A percentile compares a stretch with the other conserved stretches of the same genome.
phyloP scores from a whole-genome alignment of 2,888 invertebrate genomes.

The Euspilapteryx auroguttella region DNA sequence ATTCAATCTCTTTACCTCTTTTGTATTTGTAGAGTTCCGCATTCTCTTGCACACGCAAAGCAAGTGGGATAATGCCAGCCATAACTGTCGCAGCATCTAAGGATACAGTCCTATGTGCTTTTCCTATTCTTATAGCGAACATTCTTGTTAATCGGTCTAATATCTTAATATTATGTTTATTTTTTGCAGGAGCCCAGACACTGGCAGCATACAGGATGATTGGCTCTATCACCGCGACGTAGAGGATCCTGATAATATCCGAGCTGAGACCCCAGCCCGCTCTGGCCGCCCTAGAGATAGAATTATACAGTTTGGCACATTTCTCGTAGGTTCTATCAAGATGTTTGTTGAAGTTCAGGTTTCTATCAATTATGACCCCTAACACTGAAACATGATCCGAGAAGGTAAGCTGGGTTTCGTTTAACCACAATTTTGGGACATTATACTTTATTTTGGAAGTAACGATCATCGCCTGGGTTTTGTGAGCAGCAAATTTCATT shows the following conservation, averaged over 20 bases:
- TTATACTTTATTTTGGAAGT: constrained; percentile 3
- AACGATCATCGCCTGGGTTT: constrained; percentile 1
- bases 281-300: not conserved
- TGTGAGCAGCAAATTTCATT: constrained; percentile 1
- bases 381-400: not conserved
- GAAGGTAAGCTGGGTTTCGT: not conserved
- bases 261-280: not conserved
- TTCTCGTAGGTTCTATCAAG: constrained; percentile 1
- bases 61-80: not conserved
- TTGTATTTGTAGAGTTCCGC: not conserved
- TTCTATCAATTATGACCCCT: constrained; percentile 2
- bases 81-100: no score
- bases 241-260: not conserved
- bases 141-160: no score
- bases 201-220: constrained; percentile 2
- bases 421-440: not conserved
- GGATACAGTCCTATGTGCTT: no score
- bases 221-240: constrained; percentile 1
- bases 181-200: constrained; percentile 3
- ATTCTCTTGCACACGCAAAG: not conserved
- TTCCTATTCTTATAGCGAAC: no score
- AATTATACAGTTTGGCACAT: not conserved
- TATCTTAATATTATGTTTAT: no score
- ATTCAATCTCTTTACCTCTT: not conserved
- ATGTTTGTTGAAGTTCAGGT: not conserved